These are phyloP conservation scores for Hetaerina titia DNA, from an alignment of 2,888 invertebrate genomes.

Conservation along the genomic window DNA sequence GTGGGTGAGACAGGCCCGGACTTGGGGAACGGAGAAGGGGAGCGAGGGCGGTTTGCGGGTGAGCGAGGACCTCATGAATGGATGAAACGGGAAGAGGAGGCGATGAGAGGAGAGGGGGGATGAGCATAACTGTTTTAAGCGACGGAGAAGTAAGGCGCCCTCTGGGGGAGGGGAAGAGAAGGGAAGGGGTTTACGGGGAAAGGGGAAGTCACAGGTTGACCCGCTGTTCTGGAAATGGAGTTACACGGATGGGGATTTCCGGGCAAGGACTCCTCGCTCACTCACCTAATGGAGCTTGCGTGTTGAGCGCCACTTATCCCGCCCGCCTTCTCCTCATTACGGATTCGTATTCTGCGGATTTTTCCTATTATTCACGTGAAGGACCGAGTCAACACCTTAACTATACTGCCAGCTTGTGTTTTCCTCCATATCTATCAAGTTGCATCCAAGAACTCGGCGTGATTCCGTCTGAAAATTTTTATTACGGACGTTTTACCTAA, in stretches of 20 bases:
- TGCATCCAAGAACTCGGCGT: not conserved
- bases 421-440: not conserved
- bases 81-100: not conserved
- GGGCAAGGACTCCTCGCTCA: not conserved
- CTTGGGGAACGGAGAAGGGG: not conserved
- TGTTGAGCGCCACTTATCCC: not conserved
- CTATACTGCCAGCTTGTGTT: not conserved
- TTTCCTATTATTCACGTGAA: not conserved
- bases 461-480: not conserved
- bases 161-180: not conserved
- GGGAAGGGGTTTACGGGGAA: not conserved
- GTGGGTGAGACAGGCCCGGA: not conserved
- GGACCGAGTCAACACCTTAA: not conserved
- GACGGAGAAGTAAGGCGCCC: not conserved
- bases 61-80: too few species aligned
- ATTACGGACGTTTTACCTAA: too few species aligned
- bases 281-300: not conserved
- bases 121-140: not conserved
- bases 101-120: not conserved
- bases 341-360: not conserved
- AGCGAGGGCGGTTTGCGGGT: too few species aligned
- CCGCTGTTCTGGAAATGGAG: not conserved
- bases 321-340: not conserved
- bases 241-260: constrained; percentile 22
- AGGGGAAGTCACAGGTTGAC: not conserved